Evolutionary conservation across 2,888 invertebrate species (phyloP).

Genomic region (Drosophila crucigera): DNA sequence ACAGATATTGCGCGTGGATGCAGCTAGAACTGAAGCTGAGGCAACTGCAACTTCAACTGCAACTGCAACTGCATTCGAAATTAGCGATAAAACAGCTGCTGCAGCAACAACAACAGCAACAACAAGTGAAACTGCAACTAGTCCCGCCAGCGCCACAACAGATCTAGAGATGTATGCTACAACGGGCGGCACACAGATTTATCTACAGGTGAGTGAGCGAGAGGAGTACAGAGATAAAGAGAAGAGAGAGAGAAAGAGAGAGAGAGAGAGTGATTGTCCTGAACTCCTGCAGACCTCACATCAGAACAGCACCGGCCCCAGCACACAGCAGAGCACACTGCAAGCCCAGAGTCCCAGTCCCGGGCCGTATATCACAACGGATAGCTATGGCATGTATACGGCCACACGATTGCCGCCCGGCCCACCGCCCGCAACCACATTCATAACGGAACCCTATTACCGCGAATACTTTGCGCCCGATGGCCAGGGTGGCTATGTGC

Average conservation of each 20-base stretch:
- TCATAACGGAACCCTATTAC: conserved; percentile 91
- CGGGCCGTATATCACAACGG: conserved; percentile 85
- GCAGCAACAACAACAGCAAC: conserved; percentile 25
- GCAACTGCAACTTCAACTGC: conserved; percentile 66
- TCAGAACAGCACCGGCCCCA: conserved; percentile 57
- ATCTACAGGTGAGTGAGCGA: conserved; percentile 85
- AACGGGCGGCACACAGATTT: conserved; percentile 86
- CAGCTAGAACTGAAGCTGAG: conserved; percentile 69
- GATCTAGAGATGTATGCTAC: conserved; percentile 84
- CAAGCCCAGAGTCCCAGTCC: conserved; percentile 85
- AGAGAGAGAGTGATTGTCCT: conserved; percentile 36
- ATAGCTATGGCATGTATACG: conserved; percentile 85
- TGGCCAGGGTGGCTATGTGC: conserved; percentile 85
- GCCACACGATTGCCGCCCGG: conserved; percentile 82
- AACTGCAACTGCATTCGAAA: conserved; percentile 66
- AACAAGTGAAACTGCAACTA: conserved; percentile 62
- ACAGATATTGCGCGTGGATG: conserved; percentile 85
- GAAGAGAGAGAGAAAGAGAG: not conserved
- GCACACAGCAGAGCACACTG: conserved; percentile 76
- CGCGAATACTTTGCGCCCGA: conserved; percentile 90
- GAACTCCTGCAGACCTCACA: conserved; percentile 71
- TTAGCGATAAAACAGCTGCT: conserved; percentile 64
- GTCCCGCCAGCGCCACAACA: conserved; percentile 55
- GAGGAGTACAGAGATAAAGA: conserved; percentile 1
- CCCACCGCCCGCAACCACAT: conserved; percentile 86